These are phyloP conservation scores for Amorpha juglandis DNA, from an alignment of 2,888 invertebrate genomes.

Conservation along the genomic window DNA sequence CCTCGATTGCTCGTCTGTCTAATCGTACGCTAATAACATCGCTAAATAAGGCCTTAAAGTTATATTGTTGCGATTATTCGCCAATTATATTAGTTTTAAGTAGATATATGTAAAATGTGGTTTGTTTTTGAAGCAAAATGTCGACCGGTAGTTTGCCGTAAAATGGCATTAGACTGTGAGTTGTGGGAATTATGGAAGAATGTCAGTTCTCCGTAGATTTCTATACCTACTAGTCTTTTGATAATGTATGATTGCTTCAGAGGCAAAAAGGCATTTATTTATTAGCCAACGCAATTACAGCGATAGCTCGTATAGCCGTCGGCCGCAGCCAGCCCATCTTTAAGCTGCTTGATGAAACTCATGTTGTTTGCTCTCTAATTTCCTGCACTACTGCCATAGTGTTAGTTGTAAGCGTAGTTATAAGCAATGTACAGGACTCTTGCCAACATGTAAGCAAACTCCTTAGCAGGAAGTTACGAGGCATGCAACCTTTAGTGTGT, in stretches of 20 bases:
- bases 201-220: neutral
- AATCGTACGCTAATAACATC: neutral
- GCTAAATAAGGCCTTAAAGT: neutral
- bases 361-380: constrained; percentile 72
- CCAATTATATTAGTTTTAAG: constrained; percentile 26
- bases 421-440: constrained; percentile 54
- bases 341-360: constrained; percentile 75
- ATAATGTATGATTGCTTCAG: constrained; percentile 11
- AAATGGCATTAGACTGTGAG: neutral
- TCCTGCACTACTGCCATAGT: constrained; percentile 76
- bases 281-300: constrained; percentile 50
- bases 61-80: constrained; percentile 13
- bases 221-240: constrained; percentile 25
- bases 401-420: constrained; percentile 60
- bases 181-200: neutral
- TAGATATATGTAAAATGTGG: constrained; percentile 9
- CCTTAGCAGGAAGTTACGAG: constrained; percentile 68
- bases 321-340: constrained; percentile 55
- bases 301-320: constrained; percentile 37
- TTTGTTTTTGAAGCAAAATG: constrained; percentile 22
- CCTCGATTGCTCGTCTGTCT: no score
- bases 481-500: constrained; percentile 47
- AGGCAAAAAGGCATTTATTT: constrained; percentile 32
- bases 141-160: no score
- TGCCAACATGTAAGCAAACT: constrained; percentile 50